These are phyloP conservation scores for Dione juno DNA, from an alignment of 2,888 invertebrate genomes.

Conservation along the genomic window DNA sequence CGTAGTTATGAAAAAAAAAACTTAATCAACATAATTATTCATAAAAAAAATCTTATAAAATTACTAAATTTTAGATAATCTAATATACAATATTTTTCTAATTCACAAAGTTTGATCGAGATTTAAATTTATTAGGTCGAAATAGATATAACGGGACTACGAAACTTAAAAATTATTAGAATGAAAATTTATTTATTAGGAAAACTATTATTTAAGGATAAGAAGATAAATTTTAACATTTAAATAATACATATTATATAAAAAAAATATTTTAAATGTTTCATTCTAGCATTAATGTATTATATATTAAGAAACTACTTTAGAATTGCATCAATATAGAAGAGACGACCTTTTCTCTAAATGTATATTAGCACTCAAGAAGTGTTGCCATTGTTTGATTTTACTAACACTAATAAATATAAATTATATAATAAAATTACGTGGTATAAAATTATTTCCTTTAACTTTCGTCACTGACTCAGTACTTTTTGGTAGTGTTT, in stretches of 20 bases:
- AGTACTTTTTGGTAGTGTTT: too few relatives aligned
- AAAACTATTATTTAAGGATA: neutral
- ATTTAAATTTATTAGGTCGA: neutral
- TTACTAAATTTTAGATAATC: neutral
- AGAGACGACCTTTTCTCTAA: neutral
- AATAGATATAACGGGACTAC: neutral
- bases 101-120: conserved; percentile 13
- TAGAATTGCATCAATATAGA: conserved; percentile 9
- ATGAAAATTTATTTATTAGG: neutral
- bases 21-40: neutral
- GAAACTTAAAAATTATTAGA: neutral
- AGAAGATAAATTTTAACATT: conserved; percentile 30
- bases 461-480: too few relatives aligned
- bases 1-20: conserved; percentile 4
- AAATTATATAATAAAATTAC: too few relatives aligned
- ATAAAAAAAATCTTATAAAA: neutral
- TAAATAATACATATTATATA: conserved; percentile 35
- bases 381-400: conserved; percentile 11
- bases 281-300: neutral
- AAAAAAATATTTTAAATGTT: neutral
- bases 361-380: neutral
- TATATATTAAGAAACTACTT: conserved; percentile 13
- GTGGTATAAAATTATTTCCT: too few relatives aligned
- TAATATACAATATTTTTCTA: neutral
- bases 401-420: too few relatives aligned